phyloP scores from a whole-genome alignment of 2,797 vertebrate genomes.

The Aythya fuligula region DNA sequence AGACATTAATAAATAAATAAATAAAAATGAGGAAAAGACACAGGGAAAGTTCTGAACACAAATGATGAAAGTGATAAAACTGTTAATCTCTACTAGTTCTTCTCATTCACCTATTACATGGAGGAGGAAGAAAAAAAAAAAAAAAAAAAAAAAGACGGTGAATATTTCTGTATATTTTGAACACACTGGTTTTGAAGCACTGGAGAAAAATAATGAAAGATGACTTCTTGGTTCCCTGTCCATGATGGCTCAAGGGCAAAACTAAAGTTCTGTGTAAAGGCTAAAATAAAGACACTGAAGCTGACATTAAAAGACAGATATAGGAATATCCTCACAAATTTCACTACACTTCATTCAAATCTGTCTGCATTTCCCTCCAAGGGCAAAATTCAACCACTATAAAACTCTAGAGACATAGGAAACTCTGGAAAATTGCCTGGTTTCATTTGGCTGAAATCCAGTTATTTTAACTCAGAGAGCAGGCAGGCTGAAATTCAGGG shows the following conservation, averaged over 20 bases:
- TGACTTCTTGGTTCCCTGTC: not conserved
- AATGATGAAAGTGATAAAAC: not conserved
- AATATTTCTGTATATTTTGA: not conserved
- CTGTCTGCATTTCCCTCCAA: not conserved
- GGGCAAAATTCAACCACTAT: not conserved
- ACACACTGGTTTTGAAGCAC: not conserved
- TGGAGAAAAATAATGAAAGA: not conserved
- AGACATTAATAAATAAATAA: not conserved
- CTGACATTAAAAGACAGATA: not conserved
- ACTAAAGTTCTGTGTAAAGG: not conserved
- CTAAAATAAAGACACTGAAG: not conserved
- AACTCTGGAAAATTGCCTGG: not conserved
- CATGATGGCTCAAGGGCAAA: constrained; percentile 4
- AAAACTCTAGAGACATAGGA: not conserved
- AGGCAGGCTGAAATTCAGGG: not conserved
- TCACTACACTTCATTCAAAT: not conserved
- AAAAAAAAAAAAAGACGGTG: not conserved
- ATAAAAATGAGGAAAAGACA: not conserved
- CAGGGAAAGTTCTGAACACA: not conserved
- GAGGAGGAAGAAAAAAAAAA: not conserved
- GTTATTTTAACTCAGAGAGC: not conserved
- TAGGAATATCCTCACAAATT: not conserved
- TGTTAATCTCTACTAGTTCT: not conserved
- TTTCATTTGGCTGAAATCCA: not conserved
- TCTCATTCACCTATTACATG: not conserved